A percentile compares a stretch with the other conserved stretches of the same genome.
These are phyloP conservation scores for Cantharis rufa DNA, from an alignment of 2,888 invertebrate genomes.

Conservation along the genomic window DNA sequence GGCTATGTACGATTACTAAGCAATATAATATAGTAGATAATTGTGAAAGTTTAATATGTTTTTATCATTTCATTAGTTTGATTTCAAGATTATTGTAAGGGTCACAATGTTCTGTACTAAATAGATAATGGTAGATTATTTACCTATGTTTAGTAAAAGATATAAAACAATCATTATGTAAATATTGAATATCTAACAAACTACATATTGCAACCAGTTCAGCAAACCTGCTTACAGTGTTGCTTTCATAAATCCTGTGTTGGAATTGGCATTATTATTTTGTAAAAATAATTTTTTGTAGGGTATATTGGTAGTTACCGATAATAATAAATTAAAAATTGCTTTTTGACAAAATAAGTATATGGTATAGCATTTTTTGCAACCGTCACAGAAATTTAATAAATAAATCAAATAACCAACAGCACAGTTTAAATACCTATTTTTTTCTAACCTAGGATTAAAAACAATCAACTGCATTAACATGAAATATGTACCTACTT, in stretches of 20 bases:
- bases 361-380: background rate
- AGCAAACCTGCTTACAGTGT: slow-evolving; percentile 12
- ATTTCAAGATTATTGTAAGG: too few species aligned
- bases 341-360: background rate
- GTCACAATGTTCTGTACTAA: background rate
- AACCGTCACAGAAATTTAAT: background rate
- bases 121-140: background rate
- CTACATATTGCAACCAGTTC: slow-evolving; percentile 12
- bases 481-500: background rate
- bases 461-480: slow-evolving; percentile 1
- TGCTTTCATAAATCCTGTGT: background rate
- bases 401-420: background rate
- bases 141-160: background rate
- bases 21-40: too few species aligned
- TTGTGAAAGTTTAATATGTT: too few species aligned
- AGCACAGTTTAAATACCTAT: background rate
- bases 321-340: background rate
- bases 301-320: background rate
- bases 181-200: background rate
- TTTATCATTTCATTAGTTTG: too few species aligned
- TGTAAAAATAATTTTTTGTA: background rate
- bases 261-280: background rate
- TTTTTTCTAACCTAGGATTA: slow-evolving; percentile 1
- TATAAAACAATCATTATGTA: background rate
- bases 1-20: too few species aligned